Percentiles rank a stretch among this genome's conserved stretches.
Conservation (phyloP, 2,797 vertebrate genomes). For the Taeniopygia guttata region DNA sequence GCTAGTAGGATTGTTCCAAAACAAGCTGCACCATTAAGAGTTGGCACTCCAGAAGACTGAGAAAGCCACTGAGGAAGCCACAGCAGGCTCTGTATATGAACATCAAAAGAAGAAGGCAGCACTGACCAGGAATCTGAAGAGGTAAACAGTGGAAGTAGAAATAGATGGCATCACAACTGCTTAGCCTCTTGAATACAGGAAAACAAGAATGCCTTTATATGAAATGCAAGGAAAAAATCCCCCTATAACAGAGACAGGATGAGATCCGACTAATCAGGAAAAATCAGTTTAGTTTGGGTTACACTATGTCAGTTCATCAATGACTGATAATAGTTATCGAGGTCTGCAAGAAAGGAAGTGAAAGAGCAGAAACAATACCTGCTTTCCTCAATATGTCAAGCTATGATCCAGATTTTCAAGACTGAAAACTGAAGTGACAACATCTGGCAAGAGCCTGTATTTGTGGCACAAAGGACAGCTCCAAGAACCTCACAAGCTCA, state of each 20-base stretch:
- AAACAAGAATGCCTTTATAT: neutral
- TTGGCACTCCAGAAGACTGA: neutral
- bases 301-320: neutral
- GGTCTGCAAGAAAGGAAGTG: neutral
- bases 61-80: neutral
- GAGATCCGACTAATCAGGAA: neutral
- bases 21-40: neutral
- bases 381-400: neutral
- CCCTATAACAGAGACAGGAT: neutral
- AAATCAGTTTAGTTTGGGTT: neutral
- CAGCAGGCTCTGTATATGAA: neutral
- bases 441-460: neutral
- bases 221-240: neutral
- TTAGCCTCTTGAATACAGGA: neutral
- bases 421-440: neutral
- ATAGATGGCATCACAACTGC: neutral
- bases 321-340: neutral
- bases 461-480: neutral
- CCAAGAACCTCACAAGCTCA: neutral
- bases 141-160: neutral
- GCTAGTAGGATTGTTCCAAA: neutral
- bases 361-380: neutral
- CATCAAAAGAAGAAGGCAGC: neutral
- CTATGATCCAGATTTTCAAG: neutral
- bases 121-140: neutral